phyloP scores from a whole-genome alignment of 2,797 vertebrate species.

The Psittacula derbiana region DNA sequence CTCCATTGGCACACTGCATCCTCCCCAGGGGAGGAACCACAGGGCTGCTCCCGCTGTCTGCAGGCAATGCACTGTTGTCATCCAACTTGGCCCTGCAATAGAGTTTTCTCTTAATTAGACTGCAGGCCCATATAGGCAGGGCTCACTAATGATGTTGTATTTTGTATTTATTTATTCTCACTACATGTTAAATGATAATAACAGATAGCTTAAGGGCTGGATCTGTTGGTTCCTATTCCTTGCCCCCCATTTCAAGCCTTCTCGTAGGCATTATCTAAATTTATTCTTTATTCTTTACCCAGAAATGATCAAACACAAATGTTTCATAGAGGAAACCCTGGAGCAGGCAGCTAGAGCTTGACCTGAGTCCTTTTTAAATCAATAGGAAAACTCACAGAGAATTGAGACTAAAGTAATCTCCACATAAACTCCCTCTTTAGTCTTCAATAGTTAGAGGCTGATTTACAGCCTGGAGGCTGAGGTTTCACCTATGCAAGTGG shows the following conservation, averaged over 20 bases:
- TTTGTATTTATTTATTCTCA: conserved; percentile 2
- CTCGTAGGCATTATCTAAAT: not conserved
- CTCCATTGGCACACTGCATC: not conserved
- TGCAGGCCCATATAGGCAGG: not conserved
- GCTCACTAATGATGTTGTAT: not conserved
- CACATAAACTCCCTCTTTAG: not conserved
- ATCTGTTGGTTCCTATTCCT: not conserved
- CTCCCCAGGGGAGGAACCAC: not conserved
- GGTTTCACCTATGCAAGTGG: not conserved
- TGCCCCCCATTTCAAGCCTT: not conserved
- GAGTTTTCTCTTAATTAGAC: not conserved
- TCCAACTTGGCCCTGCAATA: too few relatives aligned
- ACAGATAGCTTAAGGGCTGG: not conserved
- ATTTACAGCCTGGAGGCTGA: not conserved
- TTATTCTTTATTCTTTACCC: conserved; percentile 5
- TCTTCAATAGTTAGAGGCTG: not conserved
- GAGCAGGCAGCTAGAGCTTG: not conserved
- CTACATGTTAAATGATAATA: not conserved
- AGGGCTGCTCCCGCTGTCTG: fast-evolving
- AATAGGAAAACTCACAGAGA: not conserved
- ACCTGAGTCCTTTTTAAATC: conserved; percentile 8
- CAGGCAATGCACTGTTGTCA: fast-evolving
- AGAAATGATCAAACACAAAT: not conserved
- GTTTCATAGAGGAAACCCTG: conserved; percentile 1
- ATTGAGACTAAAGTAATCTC: not conserved